Evolutionary conservation across 2,113 vertebrate species (phyloP).

Genomic region (Chionodraco myersi): DNA sequence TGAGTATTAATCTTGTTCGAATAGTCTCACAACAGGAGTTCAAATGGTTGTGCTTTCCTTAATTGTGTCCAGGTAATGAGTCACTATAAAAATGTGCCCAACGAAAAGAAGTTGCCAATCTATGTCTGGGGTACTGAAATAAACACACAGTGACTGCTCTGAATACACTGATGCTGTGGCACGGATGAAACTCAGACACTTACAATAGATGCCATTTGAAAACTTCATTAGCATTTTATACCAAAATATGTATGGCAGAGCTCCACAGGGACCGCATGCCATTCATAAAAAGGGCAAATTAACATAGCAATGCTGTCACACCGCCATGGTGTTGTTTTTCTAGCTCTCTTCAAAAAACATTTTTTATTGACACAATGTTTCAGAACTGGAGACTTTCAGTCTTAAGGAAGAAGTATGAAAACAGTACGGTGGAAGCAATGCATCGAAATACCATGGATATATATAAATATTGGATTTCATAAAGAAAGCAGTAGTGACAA

Average conservation of each 20-base stretch:
- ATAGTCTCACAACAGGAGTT: constrained; percentile 18
- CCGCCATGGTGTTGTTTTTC: constrained; percentile 9
- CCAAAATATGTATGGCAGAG: constrained; percentile 41
- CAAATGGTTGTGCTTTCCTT: background rate
- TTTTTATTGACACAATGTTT: background rate
- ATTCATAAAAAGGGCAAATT: constrained; percentile 63
- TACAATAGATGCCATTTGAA: constrained; percentile 30
- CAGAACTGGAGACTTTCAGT: background rate
- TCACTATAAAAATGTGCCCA: constrained; percentile 2
- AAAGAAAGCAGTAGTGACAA: background rate
- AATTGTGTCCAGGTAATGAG: constrained; percentile 27
- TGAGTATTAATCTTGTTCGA: background rate
- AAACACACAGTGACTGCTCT: background rate
- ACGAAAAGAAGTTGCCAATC: constrained; percentile 3
- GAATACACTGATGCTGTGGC: background rate
- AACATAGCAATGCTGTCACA: constrained; percentile 50
- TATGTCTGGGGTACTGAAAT: background rate
- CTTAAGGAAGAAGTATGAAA: background rate
- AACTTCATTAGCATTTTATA: constrained; percentile 42
- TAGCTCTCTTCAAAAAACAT: background rate
- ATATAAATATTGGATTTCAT: background rate
- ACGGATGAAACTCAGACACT: background rate
- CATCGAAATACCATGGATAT: background rate
- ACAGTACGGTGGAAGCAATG: too few species aligned
- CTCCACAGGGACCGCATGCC: constrained; percentile 51